Evolutionary conservation across 2,113 vertebrate species (phyloP), one percentile per base, ranked within the genome.

Genomic region (Fulica atra): DNA sequence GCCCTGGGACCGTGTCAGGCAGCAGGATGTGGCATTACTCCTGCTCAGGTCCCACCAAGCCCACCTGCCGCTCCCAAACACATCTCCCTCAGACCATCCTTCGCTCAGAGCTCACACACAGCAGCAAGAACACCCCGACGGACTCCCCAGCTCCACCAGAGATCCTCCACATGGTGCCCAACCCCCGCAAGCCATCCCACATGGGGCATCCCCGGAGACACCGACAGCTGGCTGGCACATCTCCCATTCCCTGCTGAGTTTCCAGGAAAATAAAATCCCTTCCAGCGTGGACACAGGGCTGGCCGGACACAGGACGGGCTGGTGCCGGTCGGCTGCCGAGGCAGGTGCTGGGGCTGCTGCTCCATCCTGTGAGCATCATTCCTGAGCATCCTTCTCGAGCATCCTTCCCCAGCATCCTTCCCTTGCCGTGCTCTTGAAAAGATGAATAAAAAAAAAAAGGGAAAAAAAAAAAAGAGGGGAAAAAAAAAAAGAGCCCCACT

Each of bases 401-500:
- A 44, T 44, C 44, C 44, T 46, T 46, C 48, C 21, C 21, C 21
- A 48, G 48, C 48, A 48, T 46, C 44, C 90, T 94, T 92, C 95
- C 93, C 95, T 97, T 18, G 19, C 78, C 89, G 94, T 11, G 96
- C 91, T 97, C 97, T 98, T 94, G 96, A 98, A 97, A 98, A 96
- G 92, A 97, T 98, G 96, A 95, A 95, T 82, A 93, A 64, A 82
- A 92, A 91, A 93, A 92, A 51, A 50, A 50, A 16, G 48, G 96
- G 97, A 97, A 98, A 96, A 84, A 93, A 64, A 82, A 92, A 92
- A 93, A 92, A 26, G 15, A 26, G 11, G 48, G 48, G 21, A 93
- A 93, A 84, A 93, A 64, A 82, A 97, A 96, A 98, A 97, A 94
- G 93, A 98, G 98, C 96, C 97, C 98, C 97, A 98, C 99, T 99